Evolutionary conservation across 1,140 invertebrate species (phyloP).

Genomic region (Drosophila suzukii): DNA sequence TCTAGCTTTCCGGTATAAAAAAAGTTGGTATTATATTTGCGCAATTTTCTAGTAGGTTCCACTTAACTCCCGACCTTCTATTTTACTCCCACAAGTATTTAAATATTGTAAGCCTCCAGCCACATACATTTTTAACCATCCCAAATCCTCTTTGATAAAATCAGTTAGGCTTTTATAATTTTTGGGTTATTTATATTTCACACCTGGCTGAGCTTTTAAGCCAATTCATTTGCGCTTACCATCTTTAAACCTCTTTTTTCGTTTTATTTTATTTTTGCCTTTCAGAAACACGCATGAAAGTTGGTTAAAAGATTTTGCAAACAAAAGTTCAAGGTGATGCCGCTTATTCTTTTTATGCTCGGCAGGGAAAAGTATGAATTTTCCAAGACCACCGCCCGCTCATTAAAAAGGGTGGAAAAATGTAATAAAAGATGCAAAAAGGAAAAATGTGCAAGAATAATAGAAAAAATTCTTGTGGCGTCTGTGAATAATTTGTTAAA

Average conservation of each 20-base stretch:
- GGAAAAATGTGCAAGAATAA: slow-evolving; percentile 37
- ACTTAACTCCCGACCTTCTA: background rate
- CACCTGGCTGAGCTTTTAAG: slow-evolving; percentile 68
- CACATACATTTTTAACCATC: background rate
- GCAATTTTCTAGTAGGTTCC: no score
- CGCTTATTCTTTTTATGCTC: slow-evolving; percentile 9
- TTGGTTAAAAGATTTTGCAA: slow-evolving; percentile 25
- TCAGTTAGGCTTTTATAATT: background rate
- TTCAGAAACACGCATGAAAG: slow-evolving; percentile 22
- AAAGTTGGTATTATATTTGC: no score
- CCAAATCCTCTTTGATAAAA: background rate
- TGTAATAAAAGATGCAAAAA: slow-evolving; percentile 38
- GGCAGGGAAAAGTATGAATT: slow-evolving; percentile 31
- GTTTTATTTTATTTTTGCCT: slow-evolving; percentile 23
- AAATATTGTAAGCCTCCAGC: background rate
- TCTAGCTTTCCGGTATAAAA: background rate
- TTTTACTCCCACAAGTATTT: background rate
- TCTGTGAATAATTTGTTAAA: slow-evolving; percentile 77
- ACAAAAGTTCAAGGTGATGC: slow-evolving; percentile 56
- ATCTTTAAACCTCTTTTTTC: background rate
- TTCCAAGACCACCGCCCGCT: slow-evolving; percentile 17
- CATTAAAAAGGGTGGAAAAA: slow-evolving; percentile 69
- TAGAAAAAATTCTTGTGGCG: slow-evolving; percentile 58
- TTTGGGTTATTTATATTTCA: slow-evolving; percentile 68
- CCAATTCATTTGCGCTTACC: slow-evolving; percentile 22